Percentiles rank a stretch among this genome's conserved stretches.
phyloP scores from a whole-genome alignment of 2,888 invertebrate genomes.

The Tiphia femorata region DNA sequence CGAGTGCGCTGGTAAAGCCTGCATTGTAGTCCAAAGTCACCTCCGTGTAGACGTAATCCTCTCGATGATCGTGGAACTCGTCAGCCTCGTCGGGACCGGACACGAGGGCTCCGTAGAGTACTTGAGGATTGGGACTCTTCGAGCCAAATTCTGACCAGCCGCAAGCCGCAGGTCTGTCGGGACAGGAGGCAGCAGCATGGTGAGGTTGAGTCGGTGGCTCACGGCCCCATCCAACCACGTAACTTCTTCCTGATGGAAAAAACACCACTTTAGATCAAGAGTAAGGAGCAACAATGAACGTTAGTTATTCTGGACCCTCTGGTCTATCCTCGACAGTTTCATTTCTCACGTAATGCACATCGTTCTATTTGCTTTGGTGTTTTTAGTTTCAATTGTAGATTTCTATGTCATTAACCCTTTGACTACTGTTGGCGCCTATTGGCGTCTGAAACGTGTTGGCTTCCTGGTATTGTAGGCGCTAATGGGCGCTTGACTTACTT shows the following conservation, averaged over 20 bases:
- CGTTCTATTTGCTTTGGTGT: no score
- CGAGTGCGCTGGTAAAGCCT: constrained; percentile 72
- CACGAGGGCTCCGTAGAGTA: constrained; percentile 72
- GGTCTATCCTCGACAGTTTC: no score
- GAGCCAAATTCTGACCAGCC: constrained; percentile 69
- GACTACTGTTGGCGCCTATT: no score
- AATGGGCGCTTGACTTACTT: no score
- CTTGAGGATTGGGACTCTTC: constrained; percentile 70
- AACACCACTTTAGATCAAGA: background rate
- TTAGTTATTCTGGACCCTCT: no score
- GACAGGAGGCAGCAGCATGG: constrained; percentile 73
- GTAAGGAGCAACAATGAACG: background rate
- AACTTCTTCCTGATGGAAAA: constrained; percentile 69
- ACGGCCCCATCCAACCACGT: constrained; percentile 72
- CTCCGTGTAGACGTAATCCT: constrained; percentile 72
- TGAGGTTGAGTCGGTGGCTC: constrained; percentile 72
- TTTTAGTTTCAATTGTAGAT: no score
- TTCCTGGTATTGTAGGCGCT: no score
- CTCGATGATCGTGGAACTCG: constrained; percentile 70
- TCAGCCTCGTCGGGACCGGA: constrained; percentile 73
- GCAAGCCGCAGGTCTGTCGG: constrained; percentile 69
- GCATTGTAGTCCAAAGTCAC: constrained; percentile 73
- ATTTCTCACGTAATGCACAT: no score
- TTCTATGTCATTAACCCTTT: no score
- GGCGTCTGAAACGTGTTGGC: no score